These are phyloP conservation scores for Nibea albiflora DNA, from an alignment of 2,113 vertebrate species.

Conservation along the genomic window DNA sequence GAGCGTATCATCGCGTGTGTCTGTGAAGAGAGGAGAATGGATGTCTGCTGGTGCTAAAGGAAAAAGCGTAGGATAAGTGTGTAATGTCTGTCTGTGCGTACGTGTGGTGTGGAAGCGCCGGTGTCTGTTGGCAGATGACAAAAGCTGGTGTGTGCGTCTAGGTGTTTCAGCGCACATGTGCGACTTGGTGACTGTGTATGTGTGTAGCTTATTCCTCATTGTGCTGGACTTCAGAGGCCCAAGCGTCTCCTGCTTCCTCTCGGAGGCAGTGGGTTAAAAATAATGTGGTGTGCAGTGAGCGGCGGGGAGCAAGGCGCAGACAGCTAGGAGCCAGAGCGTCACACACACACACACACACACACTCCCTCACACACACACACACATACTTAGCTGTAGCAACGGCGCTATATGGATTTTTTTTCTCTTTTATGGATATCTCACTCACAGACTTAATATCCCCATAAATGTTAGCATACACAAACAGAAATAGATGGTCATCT, in stretches of 20 bases:
- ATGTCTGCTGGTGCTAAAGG: slow-evolving; percentile 58
- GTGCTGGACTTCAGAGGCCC: slow-evolving; percentile 84
- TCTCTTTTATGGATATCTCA: slow-evolving; percentile 77
- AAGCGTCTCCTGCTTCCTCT: slow-evolving; percentile 83
- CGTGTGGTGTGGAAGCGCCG: slow-evolving; percentile 20
- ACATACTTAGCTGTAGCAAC: slow-evolving; percentile 43
- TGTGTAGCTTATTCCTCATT: slow-evolving; percentile 79
- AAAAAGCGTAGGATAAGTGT: slow-evolving; percentile 27
- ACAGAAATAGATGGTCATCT: slow-evolving; percentile 75
- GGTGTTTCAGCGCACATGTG: slow-evolving; percentile 69
- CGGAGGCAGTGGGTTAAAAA: slow-evolving; percentile 87
- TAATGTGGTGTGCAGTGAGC: slow-evolving; percentile 85
- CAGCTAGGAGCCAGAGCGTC: slow-evolving; percentile 86
- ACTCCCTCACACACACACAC: slow-evolving; percentile 30
- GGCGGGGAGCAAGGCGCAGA: slow-evolving; percentile 82
- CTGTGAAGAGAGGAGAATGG: slow-evolving; percentile 45
- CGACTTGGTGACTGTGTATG: slow-evolving; percentile 64
- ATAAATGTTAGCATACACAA: slow-evolving; percentile 80
- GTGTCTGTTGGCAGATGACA: slow-evolving; percentile 65
- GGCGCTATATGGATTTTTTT: slow-evolving; percentile 68
- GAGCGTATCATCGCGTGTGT: slow-evolving; percentile 39
- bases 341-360: slow-evolving; percentile 51
- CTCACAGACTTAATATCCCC: slow-evolving; percentile 76
- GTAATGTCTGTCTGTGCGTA: slow-evolving; percentile 29
- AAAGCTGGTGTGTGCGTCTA: slow-evolving; percentile 63